Base-by-base conservation (phyloP, 2,797 vertebrate genomes). In the Rhinophrynus dorsalis region DNA sequence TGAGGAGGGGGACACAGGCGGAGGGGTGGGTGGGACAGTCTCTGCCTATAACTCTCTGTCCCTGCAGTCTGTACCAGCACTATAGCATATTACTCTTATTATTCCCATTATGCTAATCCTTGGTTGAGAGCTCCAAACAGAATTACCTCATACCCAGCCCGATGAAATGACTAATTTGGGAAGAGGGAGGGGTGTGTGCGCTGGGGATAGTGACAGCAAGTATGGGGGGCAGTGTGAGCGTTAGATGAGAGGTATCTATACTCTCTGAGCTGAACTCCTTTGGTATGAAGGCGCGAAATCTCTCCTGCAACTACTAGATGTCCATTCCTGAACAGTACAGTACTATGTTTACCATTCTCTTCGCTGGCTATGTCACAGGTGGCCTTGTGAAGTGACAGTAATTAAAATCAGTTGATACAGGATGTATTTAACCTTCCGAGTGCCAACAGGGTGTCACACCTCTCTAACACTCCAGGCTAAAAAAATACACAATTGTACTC, bases 21-120 rank as follows among this genome's bases (percentile, higher is more conserved):
- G 30, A 35, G 44, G 69, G 69, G 54, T 65, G 69, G 69, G 54
- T 65, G 69, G 69, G 69, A 72, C 69, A 72, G 47, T 47, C 15
- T 38, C 60, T 30, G 42, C 60, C 54, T 48, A 64, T 64, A 71
- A 63, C 48, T 63, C 52, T 74, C 72, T 78, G 79, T 78, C 75
- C 66, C 59, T 68, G 44, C 58, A 30, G 52, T 62, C 58, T 51
- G 13, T 67, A 66, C 20, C 21, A 60, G 47, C 42, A 54, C 58
- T 68, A 57, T 60, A 57, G 42, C 40, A 58, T 56, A 64, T 71
- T 71, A 71, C n/a, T 64, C 68, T 35, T 72, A 72, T 72, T 72
- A 64, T 72, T 59, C 45, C 69, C 61, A 65, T 51, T 59, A 65
- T 72, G 69, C 44, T 64, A 72, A 72, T 72, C 44, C 45, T 21